These are phyloP conservation scores for Rattus norvegicus DNA, from an alignment of 2,113 vertebrate species.

Conservation along the genomic window GRCr8 NC_086028.1:35588501-35589000, in stretches of 20 bases:
- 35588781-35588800: background rate
- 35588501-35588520: background rate
- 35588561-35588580: background rate
- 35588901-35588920: conserved; percentile 66
- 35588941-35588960: conserved; percentile 79
- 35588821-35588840: rapidly evolving
- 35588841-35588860: background rate
- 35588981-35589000: conserved; percentile 30
- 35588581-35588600: background rate
- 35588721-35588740: rapidly evolving
- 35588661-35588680: background rate
- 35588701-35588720: rapidly evolving
- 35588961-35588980: conserved; percentile 77
- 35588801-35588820: background rate
- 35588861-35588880: conserved; percentile 53
- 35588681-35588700: background rate
- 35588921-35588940: conserved; percentile 79
- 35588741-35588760: background rate
- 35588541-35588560: background rate
- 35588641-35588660: conserved; percentile 56
- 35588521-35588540: background rate
- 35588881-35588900: conserved; percentile 64
- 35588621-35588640: background rate
- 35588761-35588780: too few relatives aligned
- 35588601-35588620: background rate